Conservation (phyloP, 2,113 vertebrate genomes). For the Neodontobutis hainanensis region DNA sequence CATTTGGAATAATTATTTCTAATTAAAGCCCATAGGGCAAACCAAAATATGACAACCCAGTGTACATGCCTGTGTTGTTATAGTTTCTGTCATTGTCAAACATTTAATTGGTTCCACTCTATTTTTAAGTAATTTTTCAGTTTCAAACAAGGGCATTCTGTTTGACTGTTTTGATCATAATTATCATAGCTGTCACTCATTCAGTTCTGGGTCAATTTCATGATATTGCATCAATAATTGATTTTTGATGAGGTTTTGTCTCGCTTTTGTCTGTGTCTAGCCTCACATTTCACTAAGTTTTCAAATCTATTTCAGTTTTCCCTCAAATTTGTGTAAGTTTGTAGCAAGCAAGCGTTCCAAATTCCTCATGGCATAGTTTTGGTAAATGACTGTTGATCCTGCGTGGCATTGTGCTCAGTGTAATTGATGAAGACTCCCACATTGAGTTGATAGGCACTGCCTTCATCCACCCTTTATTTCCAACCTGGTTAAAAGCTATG, state of each 20-base stretch:
- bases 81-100: slow-evolving; percentile 32
- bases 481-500: slow-evolving; percentile 70
- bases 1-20: too few species aligned
- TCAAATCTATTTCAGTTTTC: slow-evolving; percentile 46
- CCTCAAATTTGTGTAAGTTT: slow-evolving; percentile 45
- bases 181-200: slow-evolving; percentile 65
- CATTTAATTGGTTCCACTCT: slow-evolving; percentile 22
- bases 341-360: slow-evolving; percentile 55
- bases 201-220: slow-evolving; percentile 66
- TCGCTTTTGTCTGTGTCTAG: slow-evolving; percentile 57
- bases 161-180: slow-evolving; percentile 63
- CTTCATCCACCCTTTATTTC: slow-evolving; percentile 76
- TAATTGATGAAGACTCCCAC: slow-evolving; percentile 81
- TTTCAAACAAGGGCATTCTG: slow-evolving; percentile 41
- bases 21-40: too few species aligned
- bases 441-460: slow-evolving; percentile 72
- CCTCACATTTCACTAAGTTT: slow-evolving; percentile 45
- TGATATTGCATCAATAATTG: slow-evolving; percentile 70
- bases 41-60: too few species aligned
- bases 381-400: slow-evolving; percentile 75
- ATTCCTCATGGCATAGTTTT: slow-evolving; percentile 67
- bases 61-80: too few species aligned
- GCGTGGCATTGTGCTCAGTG: slow-evolving; percentile 63
- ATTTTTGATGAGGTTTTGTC: slow-evolving; percentile 52
- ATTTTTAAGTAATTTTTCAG: background rate